Percentiles rank a stretch among this genome's conserved stretches.
Conservation (phyloP, 1,140 invertebrate genomes). For the Linepithema humile region DNA sequence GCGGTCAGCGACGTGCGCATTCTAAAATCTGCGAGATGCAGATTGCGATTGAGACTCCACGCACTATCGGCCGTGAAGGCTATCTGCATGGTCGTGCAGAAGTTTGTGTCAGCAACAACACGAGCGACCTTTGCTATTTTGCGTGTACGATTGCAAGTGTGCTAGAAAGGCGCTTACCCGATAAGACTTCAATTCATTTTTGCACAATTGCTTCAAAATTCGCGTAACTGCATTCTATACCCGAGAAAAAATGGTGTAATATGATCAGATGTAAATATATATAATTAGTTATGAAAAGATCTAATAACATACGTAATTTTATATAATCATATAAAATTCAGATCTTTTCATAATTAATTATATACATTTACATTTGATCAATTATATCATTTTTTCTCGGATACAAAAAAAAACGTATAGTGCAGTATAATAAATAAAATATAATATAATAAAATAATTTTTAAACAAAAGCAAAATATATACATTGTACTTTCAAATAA, state of each 20-base stretch:
- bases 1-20: neutral
- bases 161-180: neutral
- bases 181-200: neutral
- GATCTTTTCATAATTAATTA: no score
- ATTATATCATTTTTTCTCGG: no score
- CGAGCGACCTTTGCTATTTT: slow-evolving; percentile 45
- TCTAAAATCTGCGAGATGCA: slow-evolving; percentile 36
- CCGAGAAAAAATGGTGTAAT: neutral
- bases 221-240: neutral
- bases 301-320: no score
- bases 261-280: no score
- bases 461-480: no score
- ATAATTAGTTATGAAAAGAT: no score
- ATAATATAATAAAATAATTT: no score
- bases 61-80: slow-evolving; percentile 47
- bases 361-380: no score
- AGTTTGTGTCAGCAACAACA: slow-evolving; percentile 6
- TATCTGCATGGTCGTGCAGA: neutral
- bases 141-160: slow-evolving; percentile 7
- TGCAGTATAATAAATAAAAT: no score
- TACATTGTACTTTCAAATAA: no score
- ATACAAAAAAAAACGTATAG: no score
- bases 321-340: no score
- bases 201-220: slow-evolving; percentile 4
- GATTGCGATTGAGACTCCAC: neutral